A percentile compares a stretch with the other conserved stretches of the same genome.
phyloP scores from a whole-genome alignment of 2,113 vertebrate genomes.

The Piaya cayana region DNA sequence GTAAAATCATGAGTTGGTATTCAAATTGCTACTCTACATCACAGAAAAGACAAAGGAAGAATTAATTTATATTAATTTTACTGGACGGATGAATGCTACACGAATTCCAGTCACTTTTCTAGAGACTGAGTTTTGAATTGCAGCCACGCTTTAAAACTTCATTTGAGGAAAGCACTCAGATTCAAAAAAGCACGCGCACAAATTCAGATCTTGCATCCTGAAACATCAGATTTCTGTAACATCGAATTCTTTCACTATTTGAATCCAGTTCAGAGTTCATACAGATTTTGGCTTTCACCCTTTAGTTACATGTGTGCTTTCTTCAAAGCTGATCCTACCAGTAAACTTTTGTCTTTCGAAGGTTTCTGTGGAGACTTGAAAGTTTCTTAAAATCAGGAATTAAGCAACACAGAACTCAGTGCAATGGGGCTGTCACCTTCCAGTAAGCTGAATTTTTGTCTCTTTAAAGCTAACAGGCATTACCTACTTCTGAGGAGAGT shows the following conservation, averaged over 20 bases:
- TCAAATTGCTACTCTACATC: neutral
- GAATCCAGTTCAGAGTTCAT: neutral
- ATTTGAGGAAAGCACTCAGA: neutral
- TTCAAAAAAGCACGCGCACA: neutral
- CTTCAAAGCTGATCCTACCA: neutral
- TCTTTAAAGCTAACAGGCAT: neutral
- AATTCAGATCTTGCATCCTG: conserved; percentile 3
- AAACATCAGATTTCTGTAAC: neutral
- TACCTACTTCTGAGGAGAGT: neutral
- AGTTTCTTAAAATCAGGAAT: neutral
- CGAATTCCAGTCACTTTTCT: neutral
- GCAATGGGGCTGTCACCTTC: neutral
- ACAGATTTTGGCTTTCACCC: neutral
- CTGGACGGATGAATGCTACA: neutral
- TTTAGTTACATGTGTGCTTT: neutral
- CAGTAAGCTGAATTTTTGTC: neutral
- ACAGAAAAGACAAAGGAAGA: conserved; percentile 26
- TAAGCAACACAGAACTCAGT: neutral
- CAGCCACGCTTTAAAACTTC: neutral
- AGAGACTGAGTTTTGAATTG: conserved; percentile 1
- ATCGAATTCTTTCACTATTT: neutral
- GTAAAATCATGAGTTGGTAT: neutral
- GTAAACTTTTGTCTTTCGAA: neutral
- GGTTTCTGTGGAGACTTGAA: neutral
- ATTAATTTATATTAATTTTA: conserved; percentile 22